Conservation (phyloP, 2,888 invertebrate genomes). For the Camponotus fellah region DNA sequence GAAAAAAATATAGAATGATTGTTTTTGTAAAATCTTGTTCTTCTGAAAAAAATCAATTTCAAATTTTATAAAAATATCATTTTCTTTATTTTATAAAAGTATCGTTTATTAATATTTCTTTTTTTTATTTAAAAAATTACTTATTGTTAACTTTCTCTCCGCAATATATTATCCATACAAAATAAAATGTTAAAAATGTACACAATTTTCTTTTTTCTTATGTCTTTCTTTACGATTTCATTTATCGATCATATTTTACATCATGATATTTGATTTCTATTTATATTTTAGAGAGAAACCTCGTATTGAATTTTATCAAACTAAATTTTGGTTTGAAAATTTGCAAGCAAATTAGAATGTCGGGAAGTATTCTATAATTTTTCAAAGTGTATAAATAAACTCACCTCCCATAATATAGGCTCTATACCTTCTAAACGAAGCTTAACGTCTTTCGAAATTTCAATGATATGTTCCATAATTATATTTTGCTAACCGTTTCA, state of each 20-base stretch:
- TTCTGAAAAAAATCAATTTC: neutral
- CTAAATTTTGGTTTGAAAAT: neutral
- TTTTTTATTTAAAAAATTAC: neutral
- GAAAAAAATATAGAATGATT: neutral
- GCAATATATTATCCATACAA: neutral
- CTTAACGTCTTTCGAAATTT: neutral
- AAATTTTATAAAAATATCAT: neutral
- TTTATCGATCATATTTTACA: neutral
- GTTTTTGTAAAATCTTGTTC: neutral
- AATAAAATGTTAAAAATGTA: neutral
- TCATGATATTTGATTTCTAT: neutral
- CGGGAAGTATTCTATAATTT: neutral
- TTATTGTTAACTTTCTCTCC: neutral
- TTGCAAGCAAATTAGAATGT: neutral
- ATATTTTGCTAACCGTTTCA: neutral
- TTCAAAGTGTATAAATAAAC: neutral
- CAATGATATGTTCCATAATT: neutral
- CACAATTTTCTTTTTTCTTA: neutral
- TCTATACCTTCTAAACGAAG: accelerated
- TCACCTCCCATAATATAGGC: neutral
- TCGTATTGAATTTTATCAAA: neutral
- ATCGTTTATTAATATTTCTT: neutral
- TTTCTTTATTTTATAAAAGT: neutral
- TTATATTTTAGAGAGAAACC: neutral
- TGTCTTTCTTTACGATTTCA: neutral